A percentile compares a stretch with the other conserved stretches of the same genome.
phyloP scores from a whole-genome alignment of 2,797 vertebrate genomes.

The Chelidonichthys spinosus region DNA sequence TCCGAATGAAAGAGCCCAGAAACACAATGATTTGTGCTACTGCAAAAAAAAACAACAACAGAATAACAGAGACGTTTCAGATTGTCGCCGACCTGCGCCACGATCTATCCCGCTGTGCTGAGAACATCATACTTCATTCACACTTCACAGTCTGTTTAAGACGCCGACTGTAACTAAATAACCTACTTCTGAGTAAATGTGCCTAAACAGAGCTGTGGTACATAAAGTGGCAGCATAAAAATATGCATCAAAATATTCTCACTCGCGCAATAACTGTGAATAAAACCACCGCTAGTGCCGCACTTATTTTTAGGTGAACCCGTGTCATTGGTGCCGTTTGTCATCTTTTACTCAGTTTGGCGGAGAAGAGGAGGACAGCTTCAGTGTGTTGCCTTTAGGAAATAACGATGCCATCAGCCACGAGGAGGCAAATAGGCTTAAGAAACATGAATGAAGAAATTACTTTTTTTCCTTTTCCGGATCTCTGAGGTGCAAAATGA shows the following conservation, averaged over 20 bases:
- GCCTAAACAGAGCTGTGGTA: background rate
- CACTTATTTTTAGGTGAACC: background rate
- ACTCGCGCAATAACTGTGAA: background rate
- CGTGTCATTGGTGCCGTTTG: background rate
- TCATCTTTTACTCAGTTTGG: background rate
- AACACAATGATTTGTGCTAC: constrained; percentile 6
- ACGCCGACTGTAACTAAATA: background rate
- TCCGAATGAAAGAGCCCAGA: constrained; percentile 8
- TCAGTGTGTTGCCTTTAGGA: background rate
- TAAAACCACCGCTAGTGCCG: background rate
- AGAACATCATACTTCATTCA: constrained; percentile 9
- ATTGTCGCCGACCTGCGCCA: constrained; percentile 3
- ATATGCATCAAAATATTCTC: background rate
- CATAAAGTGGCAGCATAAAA: background rate
- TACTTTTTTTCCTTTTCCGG: background rate
- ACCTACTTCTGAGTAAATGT: background rate
- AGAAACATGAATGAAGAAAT: constrained; percentile 7
- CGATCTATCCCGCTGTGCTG: constrained; percentile 13
- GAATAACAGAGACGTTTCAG: background rate
- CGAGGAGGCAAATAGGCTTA: background rate
- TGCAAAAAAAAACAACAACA: constrained; percentile 13
- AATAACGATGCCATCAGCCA: background rate
- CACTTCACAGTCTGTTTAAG: background rate
- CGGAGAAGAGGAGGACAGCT: background rate
- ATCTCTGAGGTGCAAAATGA: constrained; percentile 16